These are phyloP conservation scores for Mycteria americana DNA, from an alignment of 2,797 vertebrate species.

Conservation along the genomic window DNA sequence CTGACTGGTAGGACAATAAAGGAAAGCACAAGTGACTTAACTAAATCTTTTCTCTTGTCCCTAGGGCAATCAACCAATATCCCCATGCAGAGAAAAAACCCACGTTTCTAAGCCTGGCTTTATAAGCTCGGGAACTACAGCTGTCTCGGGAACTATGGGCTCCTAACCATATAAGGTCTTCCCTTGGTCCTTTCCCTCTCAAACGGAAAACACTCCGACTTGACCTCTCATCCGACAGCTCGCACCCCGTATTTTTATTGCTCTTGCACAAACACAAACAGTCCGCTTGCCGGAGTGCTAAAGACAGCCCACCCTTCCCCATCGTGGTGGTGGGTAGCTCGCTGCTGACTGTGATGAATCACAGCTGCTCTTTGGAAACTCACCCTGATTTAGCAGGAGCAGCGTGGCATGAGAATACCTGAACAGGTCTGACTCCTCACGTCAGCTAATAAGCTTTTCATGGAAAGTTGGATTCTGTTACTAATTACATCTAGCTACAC, in stretches of 20 bases:
- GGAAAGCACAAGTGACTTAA: not conserved
- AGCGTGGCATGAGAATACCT: not conserved
- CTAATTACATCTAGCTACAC: not conserved
- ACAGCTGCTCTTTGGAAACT: not conserved
- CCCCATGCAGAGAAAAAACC: not conserved
- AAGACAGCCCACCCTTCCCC: not conserved
- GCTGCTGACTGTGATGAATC: not conserved
- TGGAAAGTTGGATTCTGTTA: not conserved
- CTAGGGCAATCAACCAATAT: not conserved
- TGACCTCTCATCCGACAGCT: not conserved
- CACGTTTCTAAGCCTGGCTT: not conserved
- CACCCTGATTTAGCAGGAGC: not conserved
- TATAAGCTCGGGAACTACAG: fast-evolving
- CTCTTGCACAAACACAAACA: not conserved
- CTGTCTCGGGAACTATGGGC: not conserved
- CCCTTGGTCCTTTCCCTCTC: not conserved
- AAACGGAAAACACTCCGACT: not conserved
- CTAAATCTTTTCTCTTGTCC: not conserved
- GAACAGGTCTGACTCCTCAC: not conserved
- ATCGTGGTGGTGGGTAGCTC: fast-evolving
- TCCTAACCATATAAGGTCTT: not conserved
- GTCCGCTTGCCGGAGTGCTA: not conserved
- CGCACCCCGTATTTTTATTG: fast-evolving
- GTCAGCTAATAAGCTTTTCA: not conserved
- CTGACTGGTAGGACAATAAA: not conserved